phyloP scores from a whole-genome alignment of 2,888 invertebrate genomes.

The Lepidochitona cinerea region DNA sequence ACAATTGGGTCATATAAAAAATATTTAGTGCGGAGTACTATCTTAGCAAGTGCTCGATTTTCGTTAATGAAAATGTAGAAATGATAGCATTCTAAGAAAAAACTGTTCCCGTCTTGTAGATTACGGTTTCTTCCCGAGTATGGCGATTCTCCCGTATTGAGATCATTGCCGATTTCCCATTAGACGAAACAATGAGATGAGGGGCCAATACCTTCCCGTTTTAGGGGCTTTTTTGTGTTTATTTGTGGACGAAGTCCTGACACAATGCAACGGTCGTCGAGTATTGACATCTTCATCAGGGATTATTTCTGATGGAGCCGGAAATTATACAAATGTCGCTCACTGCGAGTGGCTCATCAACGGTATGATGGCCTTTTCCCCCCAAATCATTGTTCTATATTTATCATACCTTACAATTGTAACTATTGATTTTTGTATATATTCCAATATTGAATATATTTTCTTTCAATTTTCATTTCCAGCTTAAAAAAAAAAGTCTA shows the following conservation, averaged over 20 bases:
- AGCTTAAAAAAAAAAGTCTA: too few species aligned
- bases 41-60: neutral
- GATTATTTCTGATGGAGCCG: constrained; percentile 89
- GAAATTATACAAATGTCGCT: constrained; percentile 91
- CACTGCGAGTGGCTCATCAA: constrained; percentile 97
- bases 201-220: neutral
- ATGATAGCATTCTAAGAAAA: too few species aligned
- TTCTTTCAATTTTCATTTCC: too few species aligned
- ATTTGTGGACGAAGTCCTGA: constrained; percentile 1
- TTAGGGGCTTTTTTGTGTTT: neutral
- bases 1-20: too few species aligned
- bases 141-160: too few species aligned
- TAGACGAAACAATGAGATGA: neutral
- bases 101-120: too few species aligned
- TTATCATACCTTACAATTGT: too few species aligned
- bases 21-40: neutral
- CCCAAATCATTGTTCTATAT: too few species aligned
- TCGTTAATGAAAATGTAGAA: neutral
- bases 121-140: too few species aligned
- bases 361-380: constrained; percentile 76
- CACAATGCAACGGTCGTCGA: constrained; percentile 40
- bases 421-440: too few species aligned
- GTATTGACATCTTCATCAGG: constrained; percentile 76
- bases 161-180: too few species aligned
- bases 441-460: too few species aligned